These are phyloP conservation scores for Microctonus aethiopoides DNA, from an alignment of 2,888 invertebrate species.

Conservation along the genomic window DNA sequence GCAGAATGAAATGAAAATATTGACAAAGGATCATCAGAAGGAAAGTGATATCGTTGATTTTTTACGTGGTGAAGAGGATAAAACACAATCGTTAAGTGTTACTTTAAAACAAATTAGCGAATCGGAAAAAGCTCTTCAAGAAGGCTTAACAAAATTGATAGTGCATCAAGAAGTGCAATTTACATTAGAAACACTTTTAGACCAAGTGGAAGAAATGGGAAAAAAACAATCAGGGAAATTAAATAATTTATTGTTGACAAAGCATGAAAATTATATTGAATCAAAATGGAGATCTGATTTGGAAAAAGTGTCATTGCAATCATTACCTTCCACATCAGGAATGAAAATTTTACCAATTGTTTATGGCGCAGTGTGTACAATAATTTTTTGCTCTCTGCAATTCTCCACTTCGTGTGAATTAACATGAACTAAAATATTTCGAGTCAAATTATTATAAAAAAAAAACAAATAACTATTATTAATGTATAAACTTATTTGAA, in stretches of 20 bases:
- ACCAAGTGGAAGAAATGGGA: constrained; percentile 1
- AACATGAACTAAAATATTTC: constrained; percentile 21
- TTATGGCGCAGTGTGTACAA: constrained; percentile 47
- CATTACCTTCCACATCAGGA: not conserved
- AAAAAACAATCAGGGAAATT: not conserved
- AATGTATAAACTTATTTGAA: constrained; percentile 2
- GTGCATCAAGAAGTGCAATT: constrained; percentile 11
- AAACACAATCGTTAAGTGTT: not conserved
- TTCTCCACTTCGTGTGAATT: constrained; percentile 50
- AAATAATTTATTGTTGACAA: not conserved
- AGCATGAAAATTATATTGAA: not conserved
- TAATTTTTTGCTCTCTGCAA: constrained; percentile 53
- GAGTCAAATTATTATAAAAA: constrained; percentile 10
- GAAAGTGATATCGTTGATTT: not conserved
- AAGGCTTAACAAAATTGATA: not conserved
- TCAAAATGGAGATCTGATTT: not conserved
- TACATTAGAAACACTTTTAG: constrained; percentile 12
- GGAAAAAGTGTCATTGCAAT: not conserved
- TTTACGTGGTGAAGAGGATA: not conserved
- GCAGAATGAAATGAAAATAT: not conserved
- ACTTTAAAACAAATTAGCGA: not conserved
- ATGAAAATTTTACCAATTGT: constrained; percentile 40
- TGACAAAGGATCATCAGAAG: not conserved
- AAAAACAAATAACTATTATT: constrained; percentile 6
- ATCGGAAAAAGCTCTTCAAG: not conserved